Base-by-base conservation (phyloP, 1,140 invertebrate genomes). In the Oryctes rhinoceros region DNA sequence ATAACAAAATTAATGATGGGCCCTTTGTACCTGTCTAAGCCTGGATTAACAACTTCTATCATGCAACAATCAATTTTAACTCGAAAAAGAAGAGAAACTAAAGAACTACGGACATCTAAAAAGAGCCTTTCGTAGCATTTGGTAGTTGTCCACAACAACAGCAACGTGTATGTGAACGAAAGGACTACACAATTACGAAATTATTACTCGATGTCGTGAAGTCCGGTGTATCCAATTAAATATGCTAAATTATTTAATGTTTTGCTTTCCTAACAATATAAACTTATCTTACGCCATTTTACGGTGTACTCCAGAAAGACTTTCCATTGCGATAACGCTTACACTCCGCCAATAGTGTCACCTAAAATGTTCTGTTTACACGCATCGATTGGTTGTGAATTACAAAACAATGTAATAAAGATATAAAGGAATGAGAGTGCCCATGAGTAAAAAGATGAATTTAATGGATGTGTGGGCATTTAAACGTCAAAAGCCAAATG, bases 371-470 rank as follows among this genome's bases (percentile, higher is more conserved):
- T 71, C 65, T 71, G 65, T 71, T 71, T 71, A 71, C 65, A 71
- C 65, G 65, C 65, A 35, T 71, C 20, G 65, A 71, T 71, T 71
- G 65, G 65, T 71, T 71, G 65, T 71, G 65, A 71, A 71, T 71
- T 71, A 71, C 65, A 37, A 71, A 71, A 71, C 65, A 71, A 71
- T 71, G 65, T 24, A 10, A 71, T 71, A 71, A 71, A 71, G 65
- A 71, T 71, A 71, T 71, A 71, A 71, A 71, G 65, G 65, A 24
- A 71, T 71, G 65, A 71, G 65, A 24, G 24, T 35, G 65, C 6
- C 37, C 65, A 24, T 71, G 65, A 71, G 65, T 71, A 35, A 71
- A 71, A 71, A 71, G 65, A 71, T 15, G 65, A 35, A 71, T 37
- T 71, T 71, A 71, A 71, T 71, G 65, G 24, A 35, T 37, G 65